These are phyloP conservation scores for Dusona sp. DNA, from an alignment of 2,888 invertebrate genomes.

Conservation along the genomic window DNA sequence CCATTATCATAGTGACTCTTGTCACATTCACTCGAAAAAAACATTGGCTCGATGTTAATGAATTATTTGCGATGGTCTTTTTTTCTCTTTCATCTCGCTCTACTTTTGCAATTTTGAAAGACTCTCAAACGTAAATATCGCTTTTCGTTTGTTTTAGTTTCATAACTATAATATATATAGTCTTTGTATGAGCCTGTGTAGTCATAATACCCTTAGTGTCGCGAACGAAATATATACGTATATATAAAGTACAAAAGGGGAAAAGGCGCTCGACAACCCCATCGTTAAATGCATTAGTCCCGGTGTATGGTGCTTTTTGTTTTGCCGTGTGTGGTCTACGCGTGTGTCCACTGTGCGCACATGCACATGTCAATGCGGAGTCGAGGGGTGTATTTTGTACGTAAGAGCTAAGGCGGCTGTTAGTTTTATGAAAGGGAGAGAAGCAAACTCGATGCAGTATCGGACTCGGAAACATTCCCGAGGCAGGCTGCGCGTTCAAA, in stretches of 20 bases:
- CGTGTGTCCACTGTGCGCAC: conserved; percentile 24
- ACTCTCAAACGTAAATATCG: neutral
- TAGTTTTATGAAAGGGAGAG: neutral
- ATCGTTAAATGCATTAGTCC: conserved; percentile 68
- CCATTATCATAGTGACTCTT: neutral
- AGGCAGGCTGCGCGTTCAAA: neutral
- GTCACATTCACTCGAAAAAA: neutral
- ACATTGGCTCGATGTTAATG: neutral
- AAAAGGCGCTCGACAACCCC: conserved; percentile 55
- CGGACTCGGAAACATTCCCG: conserved; percentile 23
- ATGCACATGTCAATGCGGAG: neutral
- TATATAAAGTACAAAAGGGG: conserved; percentile 33
- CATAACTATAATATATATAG: neutral
- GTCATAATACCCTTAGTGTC: conserved; percentile 45
- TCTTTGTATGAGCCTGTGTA: neutral
- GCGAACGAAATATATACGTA: conserved; percentile 11
- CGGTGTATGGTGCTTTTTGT: conserved; percentile 28
- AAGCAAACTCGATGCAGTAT: neutral
- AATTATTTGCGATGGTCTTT: neutral
- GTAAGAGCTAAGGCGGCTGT: neutral
- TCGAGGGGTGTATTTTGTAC: conserved; percentile 41
- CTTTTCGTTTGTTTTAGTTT: conserved; percentile 17
- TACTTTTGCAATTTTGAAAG: conserved; percentile 2
- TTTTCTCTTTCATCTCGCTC: neutral
- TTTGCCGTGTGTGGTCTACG: conserved; percentile 12